These are phyloP conservation scores for Bilobella aurantiaca DNA, from an alignment of 1,140 invertebrate species.

Conservation along the genomic window DNA sequence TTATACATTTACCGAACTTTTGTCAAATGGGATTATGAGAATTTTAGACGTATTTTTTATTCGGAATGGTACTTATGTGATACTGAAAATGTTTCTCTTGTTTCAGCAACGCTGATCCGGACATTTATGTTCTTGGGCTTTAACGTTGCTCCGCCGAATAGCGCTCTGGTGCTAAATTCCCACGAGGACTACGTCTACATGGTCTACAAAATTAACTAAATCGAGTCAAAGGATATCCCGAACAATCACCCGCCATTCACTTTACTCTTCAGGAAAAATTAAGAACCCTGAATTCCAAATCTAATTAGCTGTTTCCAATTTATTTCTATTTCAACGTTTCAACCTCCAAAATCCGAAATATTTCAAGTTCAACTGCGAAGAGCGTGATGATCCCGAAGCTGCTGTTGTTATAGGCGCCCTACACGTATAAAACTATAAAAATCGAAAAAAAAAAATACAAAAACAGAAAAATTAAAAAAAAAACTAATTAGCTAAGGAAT, in stretches of 20 bases:
- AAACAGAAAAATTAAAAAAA: too few species aligned
- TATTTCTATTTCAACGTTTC: too few species aligned
- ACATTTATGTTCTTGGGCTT: slow-evolving; percentile 97
- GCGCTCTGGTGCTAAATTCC: slow-evolving; percentile 54
- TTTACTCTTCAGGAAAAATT: not conserved
- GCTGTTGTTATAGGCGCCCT: too few species aligned
- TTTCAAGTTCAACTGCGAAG: not conserved
- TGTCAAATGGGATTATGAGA: too few species aligned
- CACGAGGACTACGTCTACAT: slow-evolving; percentile 61
- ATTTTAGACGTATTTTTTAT: too few species aligned
- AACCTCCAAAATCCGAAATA: not conserved
- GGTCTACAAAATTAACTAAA: slow-evolving; percentile 49
- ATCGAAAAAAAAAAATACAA: too few species aligned
- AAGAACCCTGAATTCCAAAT: not conserved
- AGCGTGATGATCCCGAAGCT: too few species aligned
- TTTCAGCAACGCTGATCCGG: slow-evolving; percentile 66
- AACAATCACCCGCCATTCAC: not conserved
- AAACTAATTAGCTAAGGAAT: too few species aligned
- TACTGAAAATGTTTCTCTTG: not conserved
- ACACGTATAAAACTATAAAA: too few species aligned
- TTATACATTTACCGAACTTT: too few species aligned
- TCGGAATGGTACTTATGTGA: not conserved
- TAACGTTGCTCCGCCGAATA: slow-evolving; percentile 66
- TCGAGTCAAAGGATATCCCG: not conserved
- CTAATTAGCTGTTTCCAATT: too few species aligned